Base-by-base conservation (phyloP, 2,113 vertebrate genomes). In the Oryzias javanicus region DNA sequence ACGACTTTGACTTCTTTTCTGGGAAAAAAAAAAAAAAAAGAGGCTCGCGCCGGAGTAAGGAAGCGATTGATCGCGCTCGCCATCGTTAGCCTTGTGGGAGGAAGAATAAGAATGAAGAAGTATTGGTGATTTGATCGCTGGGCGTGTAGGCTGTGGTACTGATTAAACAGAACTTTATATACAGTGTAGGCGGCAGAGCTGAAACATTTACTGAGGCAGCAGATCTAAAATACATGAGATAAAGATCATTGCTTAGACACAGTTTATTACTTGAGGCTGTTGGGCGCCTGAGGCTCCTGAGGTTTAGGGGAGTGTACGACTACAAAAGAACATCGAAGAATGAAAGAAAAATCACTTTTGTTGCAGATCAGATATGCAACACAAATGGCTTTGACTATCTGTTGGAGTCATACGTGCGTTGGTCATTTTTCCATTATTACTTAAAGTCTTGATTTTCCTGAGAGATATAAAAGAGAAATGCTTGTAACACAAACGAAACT, bases 131-230 rank as follows among this genome's bases (percentile, higher is more conserved):
- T 49, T 49, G 27, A 76, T 48, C 59, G 58, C 25, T 56, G 54
- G 55, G 16, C 2, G 55, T 76, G 71, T 61, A 69, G 58, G 74
- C 71, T 69, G 69, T 18, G 50, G 13, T 46, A 16, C 44, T 75
- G 68, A 78, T 62, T 55, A 57, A 55, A 62, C 44, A 59, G n/a
- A 44, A 29, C 63, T 64, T 63, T 56, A 76, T 56, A 46, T 14
- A 18, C 22, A 56, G 42, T 57, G 67, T 40, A 49, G 67, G 48
- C 67, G 61, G 49, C 19, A 44, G 19, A 67, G 17, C 35, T 65
- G 52, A 48, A 42, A 55, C 29, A 27, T 35, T 14, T 27, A 47
- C 22, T 18, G 17, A 50, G 52, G 55, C 63, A 65, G 67, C 18
- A 70, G 46, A 47, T 29, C 22, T 48, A 46, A 4, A 18, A 51